Evolutionary conservation across 2,888 invertebrate species (phyloP).

Genomic region (Antheraea yamamai): DNA sequence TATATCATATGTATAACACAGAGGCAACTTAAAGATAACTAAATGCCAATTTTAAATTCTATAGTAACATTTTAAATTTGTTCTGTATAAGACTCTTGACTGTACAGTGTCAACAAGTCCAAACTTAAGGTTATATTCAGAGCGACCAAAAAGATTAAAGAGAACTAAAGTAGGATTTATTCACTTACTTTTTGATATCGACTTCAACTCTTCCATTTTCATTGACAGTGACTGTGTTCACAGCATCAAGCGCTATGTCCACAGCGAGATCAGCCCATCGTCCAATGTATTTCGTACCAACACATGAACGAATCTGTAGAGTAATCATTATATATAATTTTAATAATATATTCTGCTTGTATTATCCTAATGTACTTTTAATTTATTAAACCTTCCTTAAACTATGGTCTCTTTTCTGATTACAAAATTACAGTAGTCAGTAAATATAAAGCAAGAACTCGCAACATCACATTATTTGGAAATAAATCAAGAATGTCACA

Average conservation of each 20-base stretch:
- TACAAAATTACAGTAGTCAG: neutral
- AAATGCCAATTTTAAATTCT: no score
- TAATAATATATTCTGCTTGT: neutral
- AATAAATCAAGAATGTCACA: no score
- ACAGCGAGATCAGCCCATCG: conserved; percentile 98
- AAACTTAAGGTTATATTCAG: no score
- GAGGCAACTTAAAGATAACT: no score
- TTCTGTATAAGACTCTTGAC: no score
- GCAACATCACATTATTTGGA: no score
- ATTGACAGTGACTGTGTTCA: conserved; percentile 93
- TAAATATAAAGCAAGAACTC: neutral
- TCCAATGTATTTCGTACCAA: conserved; percentile 98
- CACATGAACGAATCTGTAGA: conserved; percentile 89
- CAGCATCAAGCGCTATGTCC: conserved; percentile 97
- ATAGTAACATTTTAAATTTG: no score
- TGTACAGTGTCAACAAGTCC: no score
- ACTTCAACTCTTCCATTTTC: conserved; percentile 96
- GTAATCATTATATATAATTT: conserved; percentile 33
- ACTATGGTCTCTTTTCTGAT: neutral
- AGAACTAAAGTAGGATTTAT: neutral
- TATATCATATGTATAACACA: no score
- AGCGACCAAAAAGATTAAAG: no score
- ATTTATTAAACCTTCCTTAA: neutral
- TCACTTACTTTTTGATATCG: conserved; percentile 93
- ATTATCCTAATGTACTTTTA: neutral